Evolutionary conservation across 2,797 vertebrate genomes (phyloP), one percentile per base, ranked within the genome.

Genomic region (Gorsachius magnificus): DNA sequence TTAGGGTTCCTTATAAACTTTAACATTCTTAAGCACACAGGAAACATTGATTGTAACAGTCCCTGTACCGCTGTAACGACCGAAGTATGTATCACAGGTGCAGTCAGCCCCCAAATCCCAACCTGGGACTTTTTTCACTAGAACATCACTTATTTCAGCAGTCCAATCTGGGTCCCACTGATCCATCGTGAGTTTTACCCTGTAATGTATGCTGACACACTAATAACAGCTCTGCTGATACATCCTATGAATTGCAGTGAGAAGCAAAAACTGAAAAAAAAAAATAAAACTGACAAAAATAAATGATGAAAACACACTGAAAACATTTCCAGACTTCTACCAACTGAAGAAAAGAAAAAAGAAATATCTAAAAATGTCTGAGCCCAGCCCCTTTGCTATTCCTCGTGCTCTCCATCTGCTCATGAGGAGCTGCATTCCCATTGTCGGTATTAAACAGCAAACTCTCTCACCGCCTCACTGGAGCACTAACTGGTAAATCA

Each of bases 281-380:
- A 51, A 91, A 56, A 6, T 17, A 60, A 97, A 96, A 74, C 28
- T 95, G 45, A 91, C 8, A 28, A 89, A 87, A 88, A 69, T 58
- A 9, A 89, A 89, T 92, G 95, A 71, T 60, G 24, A 94, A 95
- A 96, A 92, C 26, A 69, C 31, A 46, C 33, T 87, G 74, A 83
- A 96, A 96, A 94, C 14, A 76, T 93, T 87, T 91, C 82, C 82
- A 96, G 89, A 92, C 85, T 96, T 96, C 93, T 95, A 92, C 48
- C 96, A 83, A 92, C 75, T 82, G 83, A 43, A 93, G 38, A 93
- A 89, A 43, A 81, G 7, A 33, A 78, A 65, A 74, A 97, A 93
- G 61, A 89, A 87, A 74, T 57, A 87, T n/a, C 51, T 75, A 91
- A 96, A 97, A 96, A 83, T 91, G 79, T 70, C 88, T 83, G 53